These are phyloP conservation scores for Alfaro cultratus DNA, from an alignment of 2,797 vertebrate genomes.

Conservation along the genomic window DNA sequence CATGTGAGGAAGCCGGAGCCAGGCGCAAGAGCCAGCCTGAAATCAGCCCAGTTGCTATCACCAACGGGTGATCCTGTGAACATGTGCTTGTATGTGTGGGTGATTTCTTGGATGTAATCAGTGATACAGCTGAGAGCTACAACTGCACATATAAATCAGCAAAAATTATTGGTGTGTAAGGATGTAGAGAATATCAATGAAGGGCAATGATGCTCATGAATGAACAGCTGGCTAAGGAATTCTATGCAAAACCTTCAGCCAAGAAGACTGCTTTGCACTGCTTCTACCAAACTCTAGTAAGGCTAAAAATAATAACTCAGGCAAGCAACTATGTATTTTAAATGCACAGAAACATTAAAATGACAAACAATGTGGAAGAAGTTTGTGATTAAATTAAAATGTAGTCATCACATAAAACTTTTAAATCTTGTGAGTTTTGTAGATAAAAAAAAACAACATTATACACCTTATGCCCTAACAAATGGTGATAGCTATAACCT, in stretches of 20 bases:
- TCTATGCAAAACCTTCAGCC: constrained; percentile 11
- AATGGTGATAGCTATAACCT: constrained; percentile 37
- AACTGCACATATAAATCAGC: constrained; percentile 2
- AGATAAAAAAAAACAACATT: constrained; percentile 3
- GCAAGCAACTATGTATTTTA: neutral
- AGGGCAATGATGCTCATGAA: constrained; percentile 10
- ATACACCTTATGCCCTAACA: constrained; percentile 33
- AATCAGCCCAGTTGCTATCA: constrained; percentile 45
- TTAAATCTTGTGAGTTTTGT: neutral
- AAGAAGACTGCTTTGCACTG: constrained; percentile 10
- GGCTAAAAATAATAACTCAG: constrained; percentile 1
- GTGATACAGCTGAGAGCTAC: constrained; percentile 9
- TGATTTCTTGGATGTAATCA: constrained; percentile 27
- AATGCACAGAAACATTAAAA: neutral
- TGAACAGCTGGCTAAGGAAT: constrained; percentile 24
- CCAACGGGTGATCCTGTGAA: constrained; percentile 15
- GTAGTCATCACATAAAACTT: neutral
- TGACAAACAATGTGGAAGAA: neutral
- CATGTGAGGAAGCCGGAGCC: constrained; percentile 75
- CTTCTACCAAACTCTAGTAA: constrained; percentile 16
- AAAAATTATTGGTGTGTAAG: neutral
- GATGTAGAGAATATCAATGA: constrained; percentile 2
- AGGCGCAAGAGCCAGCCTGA: constrained; percentile 61
- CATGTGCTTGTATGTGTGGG: constrained; percentile 12
- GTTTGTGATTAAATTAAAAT: neutral